These are phyloP conservation scores for Morinoia aosen DNA, from an alignment of 2,888 invertebrate species.

Conservation along the genomic window DNA sequence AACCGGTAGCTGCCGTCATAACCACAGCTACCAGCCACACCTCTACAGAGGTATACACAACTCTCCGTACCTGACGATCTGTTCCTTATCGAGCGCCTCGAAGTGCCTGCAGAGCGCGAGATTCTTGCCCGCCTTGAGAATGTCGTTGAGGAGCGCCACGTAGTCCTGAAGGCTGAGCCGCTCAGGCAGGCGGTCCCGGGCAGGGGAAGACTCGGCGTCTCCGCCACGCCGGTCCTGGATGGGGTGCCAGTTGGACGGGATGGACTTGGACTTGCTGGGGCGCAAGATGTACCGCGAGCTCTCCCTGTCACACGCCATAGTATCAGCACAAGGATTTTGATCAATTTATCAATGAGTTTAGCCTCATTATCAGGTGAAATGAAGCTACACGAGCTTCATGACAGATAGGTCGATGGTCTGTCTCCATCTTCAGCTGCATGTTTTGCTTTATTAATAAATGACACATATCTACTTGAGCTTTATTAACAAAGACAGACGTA, in stretches of 20 bases:
- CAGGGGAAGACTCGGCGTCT: background rate
- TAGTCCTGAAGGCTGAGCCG: constrained; percentile 76
- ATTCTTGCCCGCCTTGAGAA: constrained; percentile 93
- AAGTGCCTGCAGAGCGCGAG: constrained; percentile 94
- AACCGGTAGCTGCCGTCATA: no score
- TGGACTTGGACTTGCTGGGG: constrained; percentile 29
- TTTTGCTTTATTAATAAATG: no score
- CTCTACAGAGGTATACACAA: no score
- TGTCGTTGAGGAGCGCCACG: constrained; percentile 88
- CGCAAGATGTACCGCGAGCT: constrained; percentile 47
- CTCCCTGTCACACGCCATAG: constrained; percentile 14
- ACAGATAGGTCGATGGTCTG: no score
- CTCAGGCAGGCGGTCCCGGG: constrained; percentile 13
- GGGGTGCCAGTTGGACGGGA: constrained; percentile 55
- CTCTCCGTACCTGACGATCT: constrained; percentile 10
- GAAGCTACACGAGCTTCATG: no score
- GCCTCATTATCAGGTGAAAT: background rate
- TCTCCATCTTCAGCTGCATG: constrained; percentile 68
- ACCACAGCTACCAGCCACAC: no score
- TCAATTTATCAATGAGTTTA: background rate
- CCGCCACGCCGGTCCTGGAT: constrained; percentile 42
- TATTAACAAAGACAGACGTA: constrained; percentile 47
- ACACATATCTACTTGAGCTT: constrained; percentile 72
- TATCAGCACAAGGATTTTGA: background rate
- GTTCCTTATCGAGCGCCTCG: constrained; percentile 82